A percentile compares a stretch with the other conserved stretches of the same genome.
Evolutionary conservation across 1,140 invertebrate species (phyloP).

Genomic region (Heliconius himera): DNA sequence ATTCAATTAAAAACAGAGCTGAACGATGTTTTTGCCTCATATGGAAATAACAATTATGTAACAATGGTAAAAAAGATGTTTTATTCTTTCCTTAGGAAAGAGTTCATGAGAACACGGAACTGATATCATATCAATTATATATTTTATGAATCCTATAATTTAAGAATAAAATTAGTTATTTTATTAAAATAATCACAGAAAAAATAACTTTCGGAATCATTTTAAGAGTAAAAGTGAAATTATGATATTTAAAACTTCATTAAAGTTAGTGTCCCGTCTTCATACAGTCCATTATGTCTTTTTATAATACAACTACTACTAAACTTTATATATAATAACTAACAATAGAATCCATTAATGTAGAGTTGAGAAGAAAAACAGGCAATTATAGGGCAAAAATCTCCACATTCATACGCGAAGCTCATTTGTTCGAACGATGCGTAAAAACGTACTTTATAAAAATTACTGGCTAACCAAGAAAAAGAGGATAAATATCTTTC

Average conservation of each 20-base stretch:
- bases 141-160: not conserved
- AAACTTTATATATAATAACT: slow-evolving; percentile 30
- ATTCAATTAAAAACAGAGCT: not conserved
- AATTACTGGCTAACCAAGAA: slow-evolving; percentile 11
- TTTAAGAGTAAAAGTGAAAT: not conserved
- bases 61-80: not conserved
- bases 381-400: slow-evolving; percentile 55
- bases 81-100: not conserved
- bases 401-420: slow-evolving; percentile 48
- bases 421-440: slow-evolving; percentile 46
- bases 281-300: slow-evolving; percentile 15
- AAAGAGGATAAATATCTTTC: not conserved
- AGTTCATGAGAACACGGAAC: slow-evolving; percentile 8
- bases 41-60: not conserved
- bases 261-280: not conserved
- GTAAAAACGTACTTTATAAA: slow-evolving; percentile 21
- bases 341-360: slow-evolving; percentile 53
- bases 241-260: not conserved
- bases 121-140: not conserved
- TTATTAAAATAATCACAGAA: too few relatives aligned
- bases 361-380: slow-evolving; percentile 51
- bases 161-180: too few relatives aligned
- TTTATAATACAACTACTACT: slow-evolving; percentile 22
- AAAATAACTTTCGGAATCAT: too few relatives aligned
- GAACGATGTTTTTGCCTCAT: not conserved